A percentile compares a stretch with the other conserved stretches of the same genome.
These are phyloP conservation scores for Hecatera dysodea DNA, from an alignment of 2,888 invertebrate species.

Conservation along the genomic window DNA sequence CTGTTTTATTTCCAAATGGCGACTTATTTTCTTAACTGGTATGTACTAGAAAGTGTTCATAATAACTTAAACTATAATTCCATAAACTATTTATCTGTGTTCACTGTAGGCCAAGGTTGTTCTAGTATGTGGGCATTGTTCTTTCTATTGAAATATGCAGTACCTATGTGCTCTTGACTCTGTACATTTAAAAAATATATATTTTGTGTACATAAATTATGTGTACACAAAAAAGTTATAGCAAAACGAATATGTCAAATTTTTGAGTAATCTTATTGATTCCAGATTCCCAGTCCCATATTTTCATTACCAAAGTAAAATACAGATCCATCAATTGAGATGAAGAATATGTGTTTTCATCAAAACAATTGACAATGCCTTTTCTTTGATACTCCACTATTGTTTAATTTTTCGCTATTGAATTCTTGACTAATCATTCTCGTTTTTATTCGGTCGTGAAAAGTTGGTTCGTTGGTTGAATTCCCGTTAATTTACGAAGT, in stretches of 20 bases:
- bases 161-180: too few relatives aligned
- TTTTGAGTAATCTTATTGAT: neutral
- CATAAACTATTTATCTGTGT: too few relatives aligned
- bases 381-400: slow-evolving; percentile 27
- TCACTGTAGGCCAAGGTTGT: too few relatives aligned
- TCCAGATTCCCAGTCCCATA: neutral
- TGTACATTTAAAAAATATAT: too few relatives aligned
- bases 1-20: too few relatives aligned
- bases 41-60: too few relatives aligned
- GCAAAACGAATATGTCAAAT: neutral
- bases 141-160: too few relatives aligned
- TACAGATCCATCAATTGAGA: slow-evolving; percentile 10
- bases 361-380: slow-evolving; percentile 48
- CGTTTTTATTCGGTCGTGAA: slow-evolving; percentile 16
- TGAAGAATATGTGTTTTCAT: slow-evolving; percentile 19
- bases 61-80: too few relatives aligned
- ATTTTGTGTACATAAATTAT: too few relatives aligned
- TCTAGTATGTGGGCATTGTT: too few relatives aligned
- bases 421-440: slow-evolving; percentile 23
- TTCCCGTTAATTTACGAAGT: slow-evolving; percentile 10
- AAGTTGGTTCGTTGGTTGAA: slow-evolving; percentile 21
- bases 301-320: slow-evolving; percentile 12
- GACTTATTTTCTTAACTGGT: too few relatives aligned
- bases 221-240: too few relatives aligned
- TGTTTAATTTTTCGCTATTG: slow-evolving; percentile 21